A percentile compares a stretch with the other conserved stretches of the same genome.
Conservation (phyloP, 2,888 invertebrate species). For the Lutraria lutraria region DNA sequence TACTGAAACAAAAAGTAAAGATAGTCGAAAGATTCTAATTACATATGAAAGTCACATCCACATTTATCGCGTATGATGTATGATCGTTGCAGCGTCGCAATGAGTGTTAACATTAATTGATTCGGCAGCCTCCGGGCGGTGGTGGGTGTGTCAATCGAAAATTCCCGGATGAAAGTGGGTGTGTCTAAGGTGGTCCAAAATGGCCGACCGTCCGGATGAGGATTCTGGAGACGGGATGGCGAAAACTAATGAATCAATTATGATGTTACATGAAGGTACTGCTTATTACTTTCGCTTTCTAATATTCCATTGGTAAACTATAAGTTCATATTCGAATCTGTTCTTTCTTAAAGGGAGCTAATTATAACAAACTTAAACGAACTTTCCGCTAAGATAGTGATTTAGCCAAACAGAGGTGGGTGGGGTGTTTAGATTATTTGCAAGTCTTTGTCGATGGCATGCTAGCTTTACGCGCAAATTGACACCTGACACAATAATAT, state of each 20-base stretch:
- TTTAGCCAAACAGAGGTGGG: neutral
- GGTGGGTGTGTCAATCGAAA: constrained; percentile 59
- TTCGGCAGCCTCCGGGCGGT: constrained; percentile 46
- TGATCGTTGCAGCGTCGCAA: too few species aligned
- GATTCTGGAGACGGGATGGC: constrained; percentile 50
- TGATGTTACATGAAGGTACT: constrained; percentile 34
- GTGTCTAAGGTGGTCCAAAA: constrained; percentile 65
- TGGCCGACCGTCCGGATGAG: constrained; percentile 63
- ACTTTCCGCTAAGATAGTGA: constrained; percentile 23
- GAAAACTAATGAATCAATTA: constrained; percentile 18
- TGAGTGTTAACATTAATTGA: neutral
- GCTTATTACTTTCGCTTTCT: neutral
- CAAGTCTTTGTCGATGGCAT: neutral
- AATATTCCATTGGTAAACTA: neutral
- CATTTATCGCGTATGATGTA: too few species aligned
- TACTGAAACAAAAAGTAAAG: too few species aligned
- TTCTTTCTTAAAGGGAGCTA: constrained; percentile 27
- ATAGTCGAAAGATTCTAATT: too few species aligned
- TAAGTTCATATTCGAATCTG: neutral
- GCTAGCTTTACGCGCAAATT: neutral
- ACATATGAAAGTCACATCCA: too few species aligned
- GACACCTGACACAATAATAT: neutral
- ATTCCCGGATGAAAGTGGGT: constrained; percentile 67
- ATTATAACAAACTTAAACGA: constrained; percentile 30
- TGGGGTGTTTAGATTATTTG: constrained; percentile 10